Percentiles rank a stretch among this genome's conserved stretches.
Conservation (phyloP, 1,140 invertebrate species). For the Vollenhovia emeryi region DNA sequence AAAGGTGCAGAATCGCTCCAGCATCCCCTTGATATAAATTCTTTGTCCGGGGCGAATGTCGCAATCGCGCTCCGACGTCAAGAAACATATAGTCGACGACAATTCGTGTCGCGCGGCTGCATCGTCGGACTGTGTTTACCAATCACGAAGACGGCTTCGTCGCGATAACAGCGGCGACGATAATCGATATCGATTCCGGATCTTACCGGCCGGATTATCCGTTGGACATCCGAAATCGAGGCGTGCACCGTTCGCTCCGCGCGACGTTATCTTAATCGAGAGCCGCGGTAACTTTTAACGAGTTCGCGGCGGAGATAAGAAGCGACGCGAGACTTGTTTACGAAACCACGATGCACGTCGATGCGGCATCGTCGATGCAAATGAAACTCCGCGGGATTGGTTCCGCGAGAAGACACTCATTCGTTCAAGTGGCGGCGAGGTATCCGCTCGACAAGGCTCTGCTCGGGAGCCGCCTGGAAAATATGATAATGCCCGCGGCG, state of each 20-base stretch:
- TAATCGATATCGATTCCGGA: constrained; percentile 45
- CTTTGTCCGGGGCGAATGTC: background rate
- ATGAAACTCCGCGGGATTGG: constrained; percentile 79
- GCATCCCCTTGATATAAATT: too few relatives aligned
- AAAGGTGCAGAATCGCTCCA: too few relatives aligned
- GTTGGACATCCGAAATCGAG: background rate
- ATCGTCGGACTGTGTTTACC: constrained; percentile 10
- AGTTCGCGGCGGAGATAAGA: constrained; percentile 65
- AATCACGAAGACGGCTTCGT: background rate
- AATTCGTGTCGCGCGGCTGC: constrained; percentile 16
- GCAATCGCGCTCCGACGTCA: background rate
- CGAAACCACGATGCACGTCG: constrained; percentile 66
- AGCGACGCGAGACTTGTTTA: constrained; percentile 69
- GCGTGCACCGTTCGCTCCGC: background rate
- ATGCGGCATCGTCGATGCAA: constrained; percentile 74
- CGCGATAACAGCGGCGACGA: constrained; percentile 5
- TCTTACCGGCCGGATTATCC: background rate
- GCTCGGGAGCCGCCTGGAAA: constrained; percentile 53
- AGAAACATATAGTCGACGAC: constrained; percentile 16
- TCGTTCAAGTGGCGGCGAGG: constrained; percentile 69
- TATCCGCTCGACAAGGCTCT: constrained; percentile 40
- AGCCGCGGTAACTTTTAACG: constrained; percentile 64
- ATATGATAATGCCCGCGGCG: constrained; percentile 76
- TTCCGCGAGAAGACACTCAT: constrained; percentile 76
- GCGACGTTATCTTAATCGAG: constrained; percentile 55